A percentile compares a stretch with the other conserved stretches of the same genome.
phyloP scores from a whole-genome alignment of 2,797 vertebrate genomes.

The Falco cherrug region DNA sequence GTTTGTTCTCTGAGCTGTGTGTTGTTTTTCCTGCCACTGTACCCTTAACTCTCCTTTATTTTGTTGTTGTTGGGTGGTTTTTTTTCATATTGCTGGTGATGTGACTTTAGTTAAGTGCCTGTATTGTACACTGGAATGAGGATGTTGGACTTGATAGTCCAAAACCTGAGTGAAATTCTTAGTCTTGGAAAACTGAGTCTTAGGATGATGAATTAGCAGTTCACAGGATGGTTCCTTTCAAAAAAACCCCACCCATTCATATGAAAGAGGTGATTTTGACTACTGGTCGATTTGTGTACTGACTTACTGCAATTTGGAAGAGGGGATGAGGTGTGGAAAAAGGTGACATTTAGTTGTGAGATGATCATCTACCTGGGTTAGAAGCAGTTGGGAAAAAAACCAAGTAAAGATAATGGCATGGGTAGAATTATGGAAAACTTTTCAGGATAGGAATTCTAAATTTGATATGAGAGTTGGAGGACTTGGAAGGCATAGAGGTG shows the following conservation, averaged over 20 bases:
- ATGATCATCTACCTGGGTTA: not conserved
- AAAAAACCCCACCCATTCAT: not conserved
- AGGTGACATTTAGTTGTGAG: not conserved
- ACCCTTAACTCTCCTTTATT: not conserved
- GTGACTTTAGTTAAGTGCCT: not conserved
- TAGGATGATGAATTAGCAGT: not conserved
- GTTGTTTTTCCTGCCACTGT: not conserved
- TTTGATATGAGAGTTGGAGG: not conserved
- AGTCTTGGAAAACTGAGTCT: not conserved
- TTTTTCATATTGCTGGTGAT: not conserved
- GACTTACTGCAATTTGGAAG: not conserved
- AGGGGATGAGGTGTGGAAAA: not conserved
- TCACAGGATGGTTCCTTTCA: not conserved
- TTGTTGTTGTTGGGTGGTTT: not conserved
- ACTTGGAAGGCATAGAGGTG: not conserved
- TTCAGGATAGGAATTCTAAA: not conserved
- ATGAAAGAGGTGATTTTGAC: not conserved
- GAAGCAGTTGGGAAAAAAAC: not conserved
- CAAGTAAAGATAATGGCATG: not conserved
- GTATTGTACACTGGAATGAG: not conserved
- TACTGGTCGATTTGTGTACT: not conserved
- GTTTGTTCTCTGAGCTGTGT: not conserved
- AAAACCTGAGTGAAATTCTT: not conserved
- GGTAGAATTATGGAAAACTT: not conserved
- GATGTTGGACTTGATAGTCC: not conserved